These are phyloP conservation scores for Theonella swinhoei DNA, from an alignment of 37 sponge, comb jelly and placozoan species.

Conservation along the genomic window DNA sequence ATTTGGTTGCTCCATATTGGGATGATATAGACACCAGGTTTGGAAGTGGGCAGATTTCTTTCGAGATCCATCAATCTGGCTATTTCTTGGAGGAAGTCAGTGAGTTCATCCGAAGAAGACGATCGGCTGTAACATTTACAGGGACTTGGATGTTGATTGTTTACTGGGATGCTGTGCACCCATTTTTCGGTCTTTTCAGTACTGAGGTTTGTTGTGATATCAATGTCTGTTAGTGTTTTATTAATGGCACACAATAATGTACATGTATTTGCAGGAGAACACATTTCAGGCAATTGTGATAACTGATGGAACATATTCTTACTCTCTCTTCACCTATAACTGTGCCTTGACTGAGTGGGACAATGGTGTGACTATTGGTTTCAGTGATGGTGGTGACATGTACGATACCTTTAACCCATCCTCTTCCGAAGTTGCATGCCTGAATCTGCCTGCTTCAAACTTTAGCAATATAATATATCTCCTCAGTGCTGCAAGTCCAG, in stretches of 20 bases:
- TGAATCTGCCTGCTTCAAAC: not conserved
- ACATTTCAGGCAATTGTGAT: not conserved
- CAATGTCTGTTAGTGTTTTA: not conserved
- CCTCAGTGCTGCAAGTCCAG: not conserved
- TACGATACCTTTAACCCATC: too few relatives aligned
- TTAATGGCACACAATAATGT: not conserved
- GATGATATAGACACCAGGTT: conserved; percentile 49
- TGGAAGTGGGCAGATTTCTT: conserved; percentile 38
- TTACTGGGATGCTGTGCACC: conserved; percentile 52
- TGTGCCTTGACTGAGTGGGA: not conserved
- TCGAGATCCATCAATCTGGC: conserved; percentile 24
- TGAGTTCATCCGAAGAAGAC: not conserved
- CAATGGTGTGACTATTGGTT: not conserved
- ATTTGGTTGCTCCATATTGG: conserved; percentile 76
- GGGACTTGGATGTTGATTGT: conserved; percentile 63
- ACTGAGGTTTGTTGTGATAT: not conserved
- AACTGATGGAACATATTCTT: not conserved
- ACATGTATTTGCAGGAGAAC: not conserved
- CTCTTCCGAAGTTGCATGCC: not conserved
- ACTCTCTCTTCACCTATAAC: not conserved
- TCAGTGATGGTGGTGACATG: not conserved
- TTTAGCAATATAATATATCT: not conserved
- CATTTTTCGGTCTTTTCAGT: conserved; percentile 1
- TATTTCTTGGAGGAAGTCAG: not conserved
- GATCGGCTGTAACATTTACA: not conserved